Base-by-base conservation (phyloP, 2,888 invertebrate species). In the Zelleria hepariella region DNA sequence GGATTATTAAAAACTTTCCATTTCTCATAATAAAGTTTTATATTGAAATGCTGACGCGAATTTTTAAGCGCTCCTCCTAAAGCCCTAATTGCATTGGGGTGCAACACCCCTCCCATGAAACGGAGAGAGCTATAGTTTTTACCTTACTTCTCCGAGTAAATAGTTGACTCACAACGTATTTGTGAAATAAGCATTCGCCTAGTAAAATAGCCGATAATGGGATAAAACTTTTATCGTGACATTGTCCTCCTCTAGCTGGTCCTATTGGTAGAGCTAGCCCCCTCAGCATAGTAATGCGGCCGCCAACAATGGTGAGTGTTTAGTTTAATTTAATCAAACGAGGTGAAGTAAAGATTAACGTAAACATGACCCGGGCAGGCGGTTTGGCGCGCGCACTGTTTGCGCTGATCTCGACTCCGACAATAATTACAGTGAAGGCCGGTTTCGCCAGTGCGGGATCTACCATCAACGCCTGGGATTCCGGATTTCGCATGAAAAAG, bases 1-100 rank as follows among this genome's bases (percentile, higher is more conserved):
- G 76, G 76, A 77, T 80, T 80, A 80, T 80, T 81, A 80, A 81
- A 42, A 80, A 80, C 72, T 78, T 80, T 74, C 71, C 71, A 73
- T 74, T 74, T 68, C 68, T 73, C 74, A 69, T 75, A 76, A 71
- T 69, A 71, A 65, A 75, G 72, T 73, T 75, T 74, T 66, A 69
- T 70, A 75, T 74, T 72, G 72, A 74, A 69, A 71, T 67, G 72
- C 71, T 68, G 71, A 74, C 67, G 66, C 61, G 68, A 65, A 64
- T 68, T 73, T 73, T 67, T 74, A 69, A 65, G 60, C 67, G 63
- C 66, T 23, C 48, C 61, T 68, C 64, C 65, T 70, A 67, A 21
- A 27, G 69, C 68, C 71, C 68, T 75, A 71, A 75, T 74, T 74
- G 72, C 73, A 73, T 72, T 67, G 63, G 68, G 55, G 32, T 21